Percentiles rank a stretch among this genome's conserved stretches.
These are phyloP conservation scores for Drosophila sp. DNA, from an alignment of 1,140 invertebrate species.

Conservation along the genomic window DNA sequence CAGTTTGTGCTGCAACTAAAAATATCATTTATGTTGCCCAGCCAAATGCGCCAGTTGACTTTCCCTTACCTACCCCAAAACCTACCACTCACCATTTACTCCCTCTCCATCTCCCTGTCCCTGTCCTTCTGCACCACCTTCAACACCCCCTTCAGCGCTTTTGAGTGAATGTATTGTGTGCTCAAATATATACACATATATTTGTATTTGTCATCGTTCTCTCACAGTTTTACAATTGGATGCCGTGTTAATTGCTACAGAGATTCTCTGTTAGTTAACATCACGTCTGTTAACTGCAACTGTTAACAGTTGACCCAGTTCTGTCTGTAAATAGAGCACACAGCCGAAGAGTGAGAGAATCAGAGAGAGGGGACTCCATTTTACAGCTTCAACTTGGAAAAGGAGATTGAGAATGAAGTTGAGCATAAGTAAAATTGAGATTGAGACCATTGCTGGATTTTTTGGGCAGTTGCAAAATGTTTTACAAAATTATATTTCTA, in stretches of 20 bases:
- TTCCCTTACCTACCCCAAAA: constrained; percentile 47
- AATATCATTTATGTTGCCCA: constrained; percentile 78
- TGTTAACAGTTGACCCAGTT: constrained; percentile 72
- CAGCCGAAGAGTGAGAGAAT: not conserved
- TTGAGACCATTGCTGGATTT: constrained; percentile 38
- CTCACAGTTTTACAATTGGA: constrained; percentile 33
- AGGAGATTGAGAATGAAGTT: not conserved
- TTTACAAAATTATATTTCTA: constrained; percentile 40
- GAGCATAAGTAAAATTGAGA: constrained; percentile 5
- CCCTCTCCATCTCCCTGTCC: not conserved
- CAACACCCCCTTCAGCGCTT: constrained; percentile 20
- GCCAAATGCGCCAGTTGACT: constrained; percentile 74
- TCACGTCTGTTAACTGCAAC: not conserved
- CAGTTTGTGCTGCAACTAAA: constrained; percentile 79
- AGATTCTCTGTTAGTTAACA: constrained; percentile 31
- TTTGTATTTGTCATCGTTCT: constrained; percentile 35
- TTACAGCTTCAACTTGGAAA: constrained; percentile 4
- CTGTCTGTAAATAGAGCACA: constrained; percentile 67
- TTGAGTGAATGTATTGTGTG: constrained; percentile 47
- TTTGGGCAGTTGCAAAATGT: constrained; percentile 17
- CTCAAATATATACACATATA: constrained; percentile 22
- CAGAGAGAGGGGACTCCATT: constrained; percentile 17
- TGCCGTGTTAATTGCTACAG: constrained; percentile 58
- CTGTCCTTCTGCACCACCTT: not conserved
- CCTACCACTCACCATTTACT: too few relatives aligned